phyloP scores from a whole-genome alignment of 2,797 vertebrate species.

The Thunnus albacares region DNA sequence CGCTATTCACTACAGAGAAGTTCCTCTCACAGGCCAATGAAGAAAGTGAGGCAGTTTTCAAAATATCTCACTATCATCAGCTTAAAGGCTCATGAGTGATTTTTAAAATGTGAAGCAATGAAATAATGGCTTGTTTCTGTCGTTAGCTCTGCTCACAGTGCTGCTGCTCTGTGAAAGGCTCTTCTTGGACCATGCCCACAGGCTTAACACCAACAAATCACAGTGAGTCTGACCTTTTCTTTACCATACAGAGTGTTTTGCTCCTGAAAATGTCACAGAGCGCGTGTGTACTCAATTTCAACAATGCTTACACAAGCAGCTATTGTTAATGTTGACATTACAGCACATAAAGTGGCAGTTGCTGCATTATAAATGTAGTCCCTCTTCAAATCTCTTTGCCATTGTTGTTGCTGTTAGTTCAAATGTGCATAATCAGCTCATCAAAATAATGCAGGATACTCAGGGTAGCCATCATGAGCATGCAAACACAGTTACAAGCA shows the following conservation, averaged over 20 bases:
- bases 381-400: too few species aligned
- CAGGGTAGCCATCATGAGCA: too few species aligned
- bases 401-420: too few species aligned
- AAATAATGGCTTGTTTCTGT: constrained; percentile 5
- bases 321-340: neutral
- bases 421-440: too few species aligned
- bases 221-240: constrained; percentile 86
- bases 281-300: neutral
- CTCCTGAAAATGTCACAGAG: neutral
- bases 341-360: neutral
- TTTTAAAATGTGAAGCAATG: neutral
- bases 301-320: neutral
- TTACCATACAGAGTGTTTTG: neutral
- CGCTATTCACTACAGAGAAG: constrained; percentile 96
- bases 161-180: constrained; percentile 94
- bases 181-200: constrained; percentile 92
- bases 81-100: neutral
- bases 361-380: too few species aligned
- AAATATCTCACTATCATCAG: neutral
- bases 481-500: too few species aligned
- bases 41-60: constrained; percentile 88
- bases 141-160: constrained; percentile 91
- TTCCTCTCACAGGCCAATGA: constrained; percentile 93
- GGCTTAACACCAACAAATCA: constrained; percentile 91
- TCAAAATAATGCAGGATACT: too few species aligned